Evolutionary conservation across 2,113 vertebrate genomes (phyloP).

Genomic region (Pituophis catenifer): DNA sequence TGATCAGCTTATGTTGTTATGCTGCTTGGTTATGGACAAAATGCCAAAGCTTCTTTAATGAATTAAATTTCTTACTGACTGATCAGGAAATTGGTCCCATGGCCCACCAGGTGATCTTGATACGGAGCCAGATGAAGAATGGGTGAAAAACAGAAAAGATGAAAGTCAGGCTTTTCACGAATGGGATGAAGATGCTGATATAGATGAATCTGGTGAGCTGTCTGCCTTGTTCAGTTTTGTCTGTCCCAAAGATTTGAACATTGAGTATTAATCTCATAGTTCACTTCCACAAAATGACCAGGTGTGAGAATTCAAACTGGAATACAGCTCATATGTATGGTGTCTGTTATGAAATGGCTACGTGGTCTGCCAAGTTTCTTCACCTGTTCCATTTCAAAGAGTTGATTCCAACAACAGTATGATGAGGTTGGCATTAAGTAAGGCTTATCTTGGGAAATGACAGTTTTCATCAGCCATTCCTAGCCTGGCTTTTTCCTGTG

Average conservation of each 20-base stretch:
- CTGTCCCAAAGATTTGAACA: background rate
- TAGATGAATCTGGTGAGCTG: conserved; percentile 89
- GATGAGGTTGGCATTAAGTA: background rate
- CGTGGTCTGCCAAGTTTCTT: background rate
- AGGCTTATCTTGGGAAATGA: background rate
- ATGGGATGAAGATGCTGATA: conserved; percentile 95
- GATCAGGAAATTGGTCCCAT: conserved; percentile 83
- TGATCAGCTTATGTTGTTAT: too few species aligned
- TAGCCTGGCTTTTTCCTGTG: background rate
- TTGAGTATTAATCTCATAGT: background rate
- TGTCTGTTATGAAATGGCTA: background rate
- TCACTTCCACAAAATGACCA: background rate
- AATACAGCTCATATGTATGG: background rate
- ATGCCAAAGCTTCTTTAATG: background rate
- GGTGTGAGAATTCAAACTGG: background rate
- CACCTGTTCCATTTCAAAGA: background rate
- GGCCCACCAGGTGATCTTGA: conserved; percentile 82
- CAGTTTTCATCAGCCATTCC: background rate
- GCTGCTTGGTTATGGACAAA: background rate
- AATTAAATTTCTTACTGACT: background rate
- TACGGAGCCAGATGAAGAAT: conserved; percentile 87
- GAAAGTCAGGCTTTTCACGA: conserved; percentile 90
- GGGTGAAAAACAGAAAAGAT: conserved; percentile 84
- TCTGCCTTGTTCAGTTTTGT: background rate
- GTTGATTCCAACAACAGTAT: background rate